Evolutionary conservation across 2,888 invertebrate species (phyloP), one percentile per base, ranked within the genome.

Genomic region (Diabrotica balteata): DNA sequence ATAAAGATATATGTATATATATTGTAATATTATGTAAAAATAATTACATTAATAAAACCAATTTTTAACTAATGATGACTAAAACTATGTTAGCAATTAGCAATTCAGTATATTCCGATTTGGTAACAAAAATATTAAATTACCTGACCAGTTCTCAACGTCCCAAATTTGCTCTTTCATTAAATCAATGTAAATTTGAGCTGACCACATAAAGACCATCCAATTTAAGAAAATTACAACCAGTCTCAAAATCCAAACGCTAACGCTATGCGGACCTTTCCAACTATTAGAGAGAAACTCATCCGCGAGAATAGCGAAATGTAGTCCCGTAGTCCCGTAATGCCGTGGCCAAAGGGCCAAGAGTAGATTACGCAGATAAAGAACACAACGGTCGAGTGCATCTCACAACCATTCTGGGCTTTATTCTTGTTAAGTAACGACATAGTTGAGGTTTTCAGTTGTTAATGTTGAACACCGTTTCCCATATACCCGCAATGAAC

Each of bases 401-500:
- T 78, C 79, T 79, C 80, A 78, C 78, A 79, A 76, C 81, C 82
- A 79, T 82, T 81, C 78, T 79, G 67, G 80, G 80, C 80, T 81
- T 80, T 81, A 80, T 81, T 80, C 80, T 80, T 79, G 80, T 79
- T 81, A 81, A 81, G 82, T 80, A 82, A 82, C 80, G 81, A 81
- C 79, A 81, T 82, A 81, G 81, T 81, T 82, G 82, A 81, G 82
- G 81, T 82, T 81, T 80, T 76, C 77, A 76, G 79, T 79, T 80
- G 81, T 80, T 80, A 81, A 81, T 81, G 80, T 80, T 75, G 75
- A 79, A 74, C 78, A 75, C 73, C 75, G 77, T 64, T 68, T 61
- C 51, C 60, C 66, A 61, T 69, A 65, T 71, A 62, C 59, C 68
- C 54, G 58, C 52, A 49, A 65, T 67, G 58, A 59, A 63, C 55